These are phyloP conservation scores for Hetaerina titia DNA, from an alignment of 2,888 invertebrate species.

Conservation along the genomic window DNA sequence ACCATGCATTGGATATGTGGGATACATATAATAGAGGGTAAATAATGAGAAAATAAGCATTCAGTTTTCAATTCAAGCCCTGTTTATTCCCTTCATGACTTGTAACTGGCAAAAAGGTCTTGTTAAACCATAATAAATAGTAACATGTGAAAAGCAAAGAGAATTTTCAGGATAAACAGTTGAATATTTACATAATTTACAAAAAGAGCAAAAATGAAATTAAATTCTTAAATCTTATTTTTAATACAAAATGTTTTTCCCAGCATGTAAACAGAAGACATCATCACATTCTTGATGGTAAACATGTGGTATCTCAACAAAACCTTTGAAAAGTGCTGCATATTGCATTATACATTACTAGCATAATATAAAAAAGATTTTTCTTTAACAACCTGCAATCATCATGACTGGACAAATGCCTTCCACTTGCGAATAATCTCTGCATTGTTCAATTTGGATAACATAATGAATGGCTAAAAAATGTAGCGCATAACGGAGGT, in stretches of 20 bases:
- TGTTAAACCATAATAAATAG: constrained; percentile 57
- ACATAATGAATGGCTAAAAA: background rate
- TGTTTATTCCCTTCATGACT: constrained; percentile 55
- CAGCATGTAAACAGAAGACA: constrained; percentile 52
- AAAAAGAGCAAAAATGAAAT: constrained; percentile 28
- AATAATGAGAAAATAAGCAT: constrained; percentile 25
- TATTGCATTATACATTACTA: constrained; percentile 2
- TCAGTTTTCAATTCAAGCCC: constrained; percentile 39
- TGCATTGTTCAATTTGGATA: background rate
- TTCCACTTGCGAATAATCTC: background rate
- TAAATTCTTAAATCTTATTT: constrained; percentile 41
- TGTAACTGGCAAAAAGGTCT: constrained; percentile 51
- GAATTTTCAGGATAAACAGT: constrained; percentile 47
- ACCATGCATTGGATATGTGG: no score
- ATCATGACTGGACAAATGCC: constrained; percentile 5
- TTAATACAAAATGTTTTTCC: constrained; percentile 47
- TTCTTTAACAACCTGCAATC: background rate
- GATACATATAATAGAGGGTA: background rate
- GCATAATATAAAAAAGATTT: background rate
- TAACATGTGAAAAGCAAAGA: constrained; percentile 49
- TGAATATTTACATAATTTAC: constrained; percentile 60
- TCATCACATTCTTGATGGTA: constrained; percentile 6
- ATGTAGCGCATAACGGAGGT: constrained; percentile 37
- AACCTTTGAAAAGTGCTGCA: constrained; percentile 44
- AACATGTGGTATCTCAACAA: constrained; percentile 38